These are phyloP conservation scores for Caloenas nicobarica DNA, from an alignment of 2,113 vertebrate species.

Conservation along the genomic window DNA sequence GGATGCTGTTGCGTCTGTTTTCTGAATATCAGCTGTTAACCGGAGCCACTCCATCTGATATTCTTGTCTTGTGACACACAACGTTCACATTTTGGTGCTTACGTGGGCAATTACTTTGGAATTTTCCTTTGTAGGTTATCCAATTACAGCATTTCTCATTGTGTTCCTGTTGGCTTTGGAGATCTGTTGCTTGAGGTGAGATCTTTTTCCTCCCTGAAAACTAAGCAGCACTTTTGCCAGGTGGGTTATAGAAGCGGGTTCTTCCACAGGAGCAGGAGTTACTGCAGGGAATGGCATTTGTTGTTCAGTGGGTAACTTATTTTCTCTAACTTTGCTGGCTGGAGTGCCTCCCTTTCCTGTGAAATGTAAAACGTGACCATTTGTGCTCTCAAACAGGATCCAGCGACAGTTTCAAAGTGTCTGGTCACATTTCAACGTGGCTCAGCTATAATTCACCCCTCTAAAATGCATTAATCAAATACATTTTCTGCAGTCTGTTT, in stretches of 20 bases:
- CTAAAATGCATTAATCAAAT: slow-evolving; percentile 34
- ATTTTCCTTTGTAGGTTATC: not conserved
- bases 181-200: not conserved
- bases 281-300: not conserved
- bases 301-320: not conserved
- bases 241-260: not conserved
- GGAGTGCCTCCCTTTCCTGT: slow-evolving; percentile 23
- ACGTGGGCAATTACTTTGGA: not conserved
- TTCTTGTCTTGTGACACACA: not conserved
- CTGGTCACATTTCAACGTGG: slow-evolving; percentile 36
- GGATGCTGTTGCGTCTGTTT: not conserved
- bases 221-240: not conserved
- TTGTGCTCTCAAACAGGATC: not conserved
- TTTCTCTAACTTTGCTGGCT: not conserved
- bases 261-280: not conserved
- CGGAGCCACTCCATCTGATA: accelerated
- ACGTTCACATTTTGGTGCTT: not conserved
- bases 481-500: slow-evolving; percentile 31
- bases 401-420: not conserved
- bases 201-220: not conserved
- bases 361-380: slow-evolving; percentile 2
- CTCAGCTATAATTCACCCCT: not conserved
- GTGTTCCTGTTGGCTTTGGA: not conserved
- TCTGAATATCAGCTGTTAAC: not conserved
- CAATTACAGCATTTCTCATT: not conserved